Base-by-base conservation (phyloP, 2,797 vertebrate genomes). In the Centroberyx gerrardi region DNA sequence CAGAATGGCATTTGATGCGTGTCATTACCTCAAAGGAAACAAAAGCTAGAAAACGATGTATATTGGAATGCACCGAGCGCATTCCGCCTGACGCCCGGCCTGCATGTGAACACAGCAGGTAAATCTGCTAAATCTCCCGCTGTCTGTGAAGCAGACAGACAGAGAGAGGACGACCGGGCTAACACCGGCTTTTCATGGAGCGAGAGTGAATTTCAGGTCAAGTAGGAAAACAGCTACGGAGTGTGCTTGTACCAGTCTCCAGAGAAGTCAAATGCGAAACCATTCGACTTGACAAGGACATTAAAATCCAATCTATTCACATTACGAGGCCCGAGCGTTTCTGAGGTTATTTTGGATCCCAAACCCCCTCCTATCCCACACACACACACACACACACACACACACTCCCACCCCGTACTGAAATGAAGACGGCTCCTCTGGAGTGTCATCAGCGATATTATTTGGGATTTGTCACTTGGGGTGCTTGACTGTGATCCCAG, bases 261-360 rank as follows among this genome's bases (percentile, higher is more conserved):
- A 54, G 82, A 88, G 76, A 62, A 80, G 83, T 81, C 78, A 72
- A 81, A 92, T 80, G 78, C 79, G 83, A 86, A 90, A 83, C 82
- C 84, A 88, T 85, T 80, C 31, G 51, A 87, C 72, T 91, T 90
- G 93, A 92, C 88, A 93, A 82, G 82, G 76, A 87, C 87, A 90
- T 93, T 93, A 92, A 88, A 93, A 85, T 85, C 68, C 86, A 92
- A 90, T 93, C 83, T 88, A 82, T 87, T 86, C 86, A 83, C 78
- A 88, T 91, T 86, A 92, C 87, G 78, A 83, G 53, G 62, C 42
- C 67, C 2, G 17, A 27, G 66, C 15, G 12, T 79, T 82, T 78
- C 67, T 62, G 46, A 60, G 68, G 81, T 82, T 90, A 80, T 86
- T 89, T 83, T 80, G 38, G 68, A 85, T 1, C 40, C 40, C 40